Base-by-base conservation (phyloP, 2,797 vertebrate genomes). In the Gorsachius magnificus region DNA sequence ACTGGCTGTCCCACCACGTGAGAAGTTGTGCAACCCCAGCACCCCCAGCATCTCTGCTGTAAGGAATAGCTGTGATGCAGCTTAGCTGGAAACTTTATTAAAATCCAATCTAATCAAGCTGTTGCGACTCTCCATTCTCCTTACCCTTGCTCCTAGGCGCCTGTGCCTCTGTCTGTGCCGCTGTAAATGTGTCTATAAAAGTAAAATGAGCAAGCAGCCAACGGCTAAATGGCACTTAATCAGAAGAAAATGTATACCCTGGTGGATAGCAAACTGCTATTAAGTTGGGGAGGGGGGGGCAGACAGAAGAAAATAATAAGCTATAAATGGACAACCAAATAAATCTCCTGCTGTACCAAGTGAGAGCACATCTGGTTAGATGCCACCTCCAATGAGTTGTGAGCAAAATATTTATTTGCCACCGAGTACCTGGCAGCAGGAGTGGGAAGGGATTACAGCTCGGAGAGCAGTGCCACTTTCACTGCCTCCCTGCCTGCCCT, bases 221-320 rank as follows among this genome's bases (percentile, higher is more conserved):
- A 92, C 86, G 92, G 96, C 96, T 97, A 97, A 97, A 95, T 93
- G 58, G 92, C 96, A 97, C 96, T 98, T 97, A 97, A 97, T 98
- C 95, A 97, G 96, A 82, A 90, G 95, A 94, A 96, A 93, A 96
- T 92, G 94, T 87, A 90, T 95, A 96, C 95, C 96, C 97, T 82
- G 79, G 96, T 98, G 96, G 93, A 94, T 81, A 93, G 96, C 90
- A 97, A 98, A 95, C 93, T 95, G 96, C 95, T 83, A 83, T 92
- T 82, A 77, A 91, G 89, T 38, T 87, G 57, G 53, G 90, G 68
- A 10, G 45, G 45, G 46, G 21, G 86, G 91, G 88, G 69, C 72
- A 85, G 94, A 80, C 14, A 66, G 68, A 83, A 50, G 87, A 83
- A 95, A 93, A 90, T 84, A 89, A 86, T 56, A 88, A 95, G 85